A percentile compares a stretch with the other conserved stretches of the same genome.
Evolutionary conservation across 2,888 invertebrate species (phyloP).

Genomic region (Clanis bilineata): DNA sequence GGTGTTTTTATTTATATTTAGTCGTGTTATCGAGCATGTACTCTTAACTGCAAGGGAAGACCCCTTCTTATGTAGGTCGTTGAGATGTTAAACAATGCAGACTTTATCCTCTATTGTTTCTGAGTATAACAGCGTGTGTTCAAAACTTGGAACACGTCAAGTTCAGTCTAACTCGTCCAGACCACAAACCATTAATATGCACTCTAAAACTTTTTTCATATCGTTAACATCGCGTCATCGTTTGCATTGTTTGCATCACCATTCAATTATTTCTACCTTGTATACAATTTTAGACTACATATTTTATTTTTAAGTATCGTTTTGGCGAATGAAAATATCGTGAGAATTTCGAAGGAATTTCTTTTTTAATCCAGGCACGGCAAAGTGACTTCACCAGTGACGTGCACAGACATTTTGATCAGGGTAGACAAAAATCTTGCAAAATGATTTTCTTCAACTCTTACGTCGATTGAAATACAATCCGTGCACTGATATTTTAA

Average conservation of each 20-base stretch:
- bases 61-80: neutral
- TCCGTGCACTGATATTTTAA: too few relatives aligned
- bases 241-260: neutral
- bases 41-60: neutral
- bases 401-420: too few relatives aligned
- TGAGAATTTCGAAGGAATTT: too few relatives aligned
- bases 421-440: too few relatives aligned
- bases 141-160: neutral
- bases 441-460: too few relatives aligned
- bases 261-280: neutral
- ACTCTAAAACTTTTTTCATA: neutral
- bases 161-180: neutral
- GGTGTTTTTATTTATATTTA: too few relatives aligned
- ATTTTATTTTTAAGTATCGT: too few relatives aligned
- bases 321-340: too few relatives aligned
- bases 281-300: neutral
- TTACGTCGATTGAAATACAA: too few relatives aligned
- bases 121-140: constrained; percentile 5
- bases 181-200: constrained; percentile 5
- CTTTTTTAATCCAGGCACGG: too few relatives aligned
- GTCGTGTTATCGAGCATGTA: neutral
- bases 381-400: too few relatives aligned
- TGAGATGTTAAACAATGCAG: neutral
- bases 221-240: neutral
- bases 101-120: constrained; percentile 3